These are phyloP conservation scores for Sicus ferrugineus DNA, from an alignment of 2,888 invertebrate species.

Conservation along the genomic window DNA sequence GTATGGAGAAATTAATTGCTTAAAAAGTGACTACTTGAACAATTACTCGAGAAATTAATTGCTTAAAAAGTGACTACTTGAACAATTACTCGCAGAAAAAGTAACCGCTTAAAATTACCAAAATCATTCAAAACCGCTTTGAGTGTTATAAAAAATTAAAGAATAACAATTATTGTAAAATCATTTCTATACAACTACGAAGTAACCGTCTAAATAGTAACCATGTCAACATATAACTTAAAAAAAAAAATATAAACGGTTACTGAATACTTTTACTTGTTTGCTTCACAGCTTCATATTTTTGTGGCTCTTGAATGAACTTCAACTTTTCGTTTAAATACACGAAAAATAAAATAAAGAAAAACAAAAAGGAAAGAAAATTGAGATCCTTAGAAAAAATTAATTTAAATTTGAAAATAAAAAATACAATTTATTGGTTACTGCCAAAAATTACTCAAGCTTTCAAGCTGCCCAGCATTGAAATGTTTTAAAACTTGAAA, in stretches of 20 bases:
- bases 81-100: neutral
- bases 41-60: neutral
- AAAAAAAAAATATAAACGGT: neutral
- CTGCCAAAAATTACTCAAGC: too few relatives aligned
- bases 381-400: conserved; percentile 29
- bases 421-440: too few relatives aligned
- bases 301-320: neutral
- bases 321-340: neutral
- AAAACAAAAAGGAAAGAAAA: conserved; percentile 15
- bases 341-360: conserved; percentile 27
- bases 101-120: too few relatives aligned
- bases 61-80: neutral
- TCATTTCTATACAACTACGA: too few relatives aligned
- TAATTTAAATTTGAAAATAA: neutral
- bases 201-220: too few relatives aligned
- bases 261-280: conserved; percentile 3
- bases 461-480: too few relatives aligned
- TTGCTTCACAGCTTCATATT: neutral
- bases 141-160: too few relatives aligned
- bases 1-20: neutral
- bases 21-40: neutral
- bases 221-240: neutral
- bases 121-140: too few relatives aligned
- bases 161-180: too few relatives aligned
- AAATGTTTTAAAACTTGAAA: too few relatives aligned